Base-by-base conservation (phyloP, 2,113 vertebrate species). In the Halichoerus grypus region DNA sequence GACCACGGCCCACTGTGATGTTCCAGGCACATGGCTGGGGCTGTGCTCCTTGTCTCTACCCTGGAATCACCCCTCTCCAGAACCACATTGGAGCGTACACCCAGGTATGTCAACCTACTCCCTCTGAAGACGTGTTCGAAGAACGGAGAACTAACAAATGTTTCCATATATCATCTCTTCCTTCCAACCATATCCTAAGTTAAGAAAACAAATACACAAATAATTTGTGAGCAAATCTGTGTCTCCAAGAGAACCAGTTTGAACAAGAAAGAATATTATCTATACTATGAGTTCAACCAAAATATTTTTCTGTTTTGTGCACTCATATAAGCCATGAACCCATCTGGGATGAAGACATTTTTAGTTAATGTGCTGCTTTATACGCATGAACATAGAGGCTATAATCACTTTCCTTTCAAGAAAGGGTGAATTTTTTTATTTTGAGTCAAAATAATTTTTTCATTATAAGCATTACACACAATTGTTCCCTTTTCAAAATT, bases 401-500 rank as follows among this genome's bases (percentile, higher is more conserved):
- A 74, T 31, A 51, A 53, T 53, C 7, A 33, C 16, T 80, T 88
- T 53, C 63, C 93, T 95, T 83, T 85, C 51, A 83, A 94, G 10
- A 93, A 86, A 86, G 24, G 61, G 55, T 18, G 12, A 46, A 46
- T 26, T 19, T 59, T 65, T 85, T 85, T 57, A 53, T 63, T 94
- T 91, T 77, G 21, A 84, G 42, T 92, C 46, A 85, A 94, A 89
- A 74, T 82, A 67, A 69, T 5, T 65, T 89, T 97, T 96, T 94
- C 57, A 93, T 95, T 74, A 91, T 7, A 91, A 57, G 31, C 18
- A 92, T 77, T 65, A 91, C 55, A 85, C 12, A 95, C 88, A 95
- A 93, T 81, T 65, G 83, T 96, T 83, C 88, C 31, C 59, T 81
- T 94, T 96, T 74, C 22, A 92, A 88, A 67, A 93, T 26, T 92